Evolutionary conservation across 1,140 invertebrate species (phyloP).

Genomic region (Eueides isabella): DNA sequence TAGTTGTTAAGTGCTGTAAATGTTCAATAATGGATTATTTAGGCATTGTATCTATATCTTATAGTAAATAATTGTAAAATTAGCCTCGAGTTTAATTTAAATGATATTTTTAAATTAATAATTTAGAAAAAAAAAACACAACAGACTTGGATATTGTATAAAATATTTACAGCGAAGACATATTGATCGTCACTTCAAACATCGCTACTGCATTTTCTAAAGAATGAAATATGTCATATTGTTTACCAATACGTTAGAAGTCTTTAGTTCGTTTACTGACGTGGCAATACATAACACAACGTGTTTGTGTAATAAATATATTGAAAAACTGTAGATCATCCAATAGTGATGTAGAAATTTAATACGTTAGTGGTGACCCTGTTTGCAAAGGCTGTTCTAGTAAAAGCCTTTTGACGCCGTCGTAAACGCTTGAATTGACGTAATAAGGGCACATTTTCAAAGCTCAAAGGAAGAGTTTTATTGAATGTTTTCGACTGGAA

Average conservation of each 20-base stretch:
- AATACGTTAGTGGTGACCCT: background rate
- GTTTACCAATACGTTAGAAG: constrained; percentile 8
- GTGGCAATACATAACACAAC: background rate
- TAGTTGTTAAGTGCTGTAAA: too few species aligned
- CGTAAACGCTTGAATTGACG: constrained; percentile 9
- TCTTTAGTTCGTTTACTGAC: constrained; percentile 11
- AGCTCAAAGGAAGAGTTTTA: constrained; percentile 1
- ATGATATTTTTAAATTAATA: too few species aligned
- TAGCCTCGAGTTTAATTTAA: too few species aligned
- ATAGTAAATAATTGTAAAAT: too few species aligned
- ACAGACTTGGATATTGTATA: too few species aligned
- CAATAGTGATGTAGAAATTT: background rate
- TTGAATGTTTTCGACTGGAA: background rate
- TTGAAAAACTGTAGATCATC: background rate
- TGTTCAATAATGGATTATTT: too few species aligned
- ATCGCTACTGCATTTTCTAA: constrained; percentile 7
- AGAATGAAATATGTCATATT: background rate
- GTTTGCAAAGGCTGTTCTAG: background rate
- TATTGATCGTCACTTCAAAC: constrained; percentile 17
- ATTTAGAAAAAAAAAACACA: too few species aligned
- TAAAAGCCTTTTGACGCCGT: constrained; percentile 4
- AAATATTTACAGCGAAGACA: background rate
- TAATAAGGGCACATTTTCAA: background rate
- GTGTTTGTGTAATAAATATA: background rate
- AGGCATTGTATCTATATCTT: too few species aligned